phyloP scores from a whole-genome alignment of 2,797 vertebrate genomes.

The Acanthopagrus latus region DNA sequence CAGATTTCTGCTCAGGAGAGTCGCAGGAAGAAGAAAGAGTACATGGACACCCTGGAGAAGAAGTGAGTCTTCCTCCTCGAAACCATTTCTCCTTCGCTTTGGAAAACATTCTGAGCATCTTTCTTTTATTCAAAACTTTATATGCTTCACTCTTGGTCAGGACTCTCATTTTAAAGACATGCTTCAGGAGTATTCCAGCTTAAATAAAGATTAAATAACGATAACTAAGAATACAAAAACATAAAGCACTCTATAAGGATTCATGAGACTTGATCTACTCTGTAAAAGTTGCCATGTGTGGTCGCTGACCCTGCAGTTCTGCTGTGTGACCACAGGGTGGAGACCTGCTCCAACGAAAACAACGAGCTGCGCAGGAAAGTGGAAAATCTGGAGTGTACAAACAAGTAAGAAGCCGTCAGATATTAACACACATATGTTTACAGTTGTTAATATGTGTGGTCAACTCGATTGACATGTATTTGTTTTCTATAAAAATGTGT shows the following conservation, averaged over 20 bases:
- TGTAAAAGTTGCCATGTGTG: not conserved
- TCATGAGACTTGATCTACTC: not conserved
- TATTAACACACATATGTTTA: not conserved
- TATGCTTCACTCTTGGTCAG: too few species aligned
- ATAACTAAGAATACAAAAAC: not conserved
- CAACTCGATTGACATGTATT: not conserved
- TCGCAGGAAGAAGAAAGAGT: conserved; percentile 99
- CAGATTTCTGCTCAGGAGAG: conserved; percentile 99
- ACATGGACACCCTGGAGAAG: conserved; percentile 98
- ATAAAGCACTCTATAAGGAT: fast-evolving
- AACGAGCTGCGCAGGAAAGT: conserved; percentile 95
- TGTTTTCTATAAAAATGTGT: not conserved
- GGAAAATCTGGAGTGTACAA: conserved; percentile 95
- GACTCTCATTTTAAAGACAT: too few species aligned
- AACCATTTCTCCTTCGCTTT: too few species aligned
- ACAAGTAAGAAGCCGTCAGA: conserved; percentile 87
- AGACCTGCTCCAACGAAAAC: conserved; percentile 97
- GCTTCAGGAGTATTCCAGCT: too few species aligned
- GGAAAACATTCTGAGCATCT: too few species aligned
- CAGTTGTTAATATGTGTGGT: not conserved
- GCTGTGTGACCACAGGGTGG: conserved; percentile 88
- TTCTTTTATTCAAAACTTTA: too few species aligned
- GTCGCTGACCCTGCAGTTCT: conserved; percentile 58
- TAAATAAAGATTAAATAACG: too few species aligned
- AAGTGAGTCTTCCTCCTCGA: conserved; percentile 85